Evolutionary conservation across 2,113 vertebrate genomes (phyloP), one percentile per base, ranked within the genome.

Genomic region (Vicugna pacos): DNA sequence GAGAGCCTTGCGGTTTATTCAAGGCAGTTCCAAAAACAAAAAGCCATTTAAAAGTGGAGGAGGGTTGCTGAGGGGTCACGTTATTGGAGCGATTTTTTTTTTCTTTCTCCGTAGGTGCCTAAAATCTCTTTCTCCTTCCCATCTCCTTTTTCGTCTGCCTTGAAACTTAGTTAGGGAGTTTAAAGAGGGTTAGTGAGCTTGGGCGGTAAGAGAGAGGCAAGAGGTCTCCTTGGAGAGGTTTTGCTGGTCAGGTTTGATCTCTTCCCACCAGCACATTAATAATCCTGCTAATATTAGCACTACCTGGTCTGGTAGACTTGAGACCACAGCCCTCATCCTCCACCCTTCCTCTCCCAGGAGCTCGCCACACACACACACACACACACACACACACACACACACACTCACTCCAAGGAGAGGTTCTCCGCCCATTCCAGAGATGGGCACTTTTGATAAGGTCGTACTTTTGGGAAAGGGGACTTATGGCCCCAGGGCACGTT

Each of bases 241-340:
- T 96, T 90, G 67, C 89, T 93, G 90, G 92, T 96, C 15, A 35
- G 84, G 89, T 97, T 92, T 98, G 97, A 98, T 95, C 97, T 96
- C 96, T 95, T 86, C 96, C 97, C 94, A 76, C 96, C 84, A 81
- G 54, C 82, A 77, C 93, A 91, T 95, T 94, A 95, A 96, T 89
- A 96, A 91, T 89, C 82, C 89, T 89, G 65, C 97, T 98, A 97
- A 97, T 96, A 97, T 97, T 97, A 98, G 96, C 93, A 96, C 95
- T 84, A 15, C 60, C 73, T 89, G 22, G 46, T 95, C 52, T 73
- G 83, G 96, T 81, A 87, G 93, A 93, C 81, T 35, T 7, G 81
- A 94, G 91, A 98, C 95, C 96, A 92, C 97, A 98, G 86, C 83
- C 67, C 80, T 96, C 86, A 60, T 69, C 50, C 94, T 95, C 96